Base-by-base conservation (phyloP, 2,113 vertebrate genomes). In the Takifugu bimaculatus region DNA sequence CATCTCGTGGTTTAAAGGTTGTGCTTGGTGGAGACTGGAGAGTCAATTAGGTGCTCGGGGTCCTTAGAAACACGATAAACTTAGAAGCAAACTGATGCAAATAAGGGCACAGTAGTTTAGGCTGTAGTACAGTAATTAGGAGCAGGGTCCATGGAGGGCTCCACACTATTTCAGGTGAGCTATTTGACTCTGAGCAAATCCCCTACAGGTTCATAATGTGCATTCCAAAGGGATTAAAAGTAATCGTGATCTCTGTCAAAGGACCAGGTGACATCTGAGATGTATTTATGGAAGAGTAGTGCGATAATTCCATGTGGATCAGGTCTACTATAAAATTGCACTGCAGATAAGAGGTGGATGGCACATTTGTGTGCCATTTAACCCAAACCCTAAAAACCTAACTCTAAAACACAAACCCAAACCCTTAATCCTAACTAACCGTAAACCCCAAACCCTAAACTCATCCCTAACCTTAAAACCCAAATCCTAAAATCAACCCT, bases 1-100 rank as follows among this genome's bases (percentile, higher is more conserved):
- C 13, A 78, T 83, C 77, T 85, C 61, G 1, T 53, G 72, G 50
- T 74, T 64, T 48, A 71, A 86, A 81, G 75, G 51, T 55, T 68
- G 20, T 20, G 20, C 20, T 20, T 20, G 20, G 20, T 20, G 20
- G 20, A 20, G 20, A 20, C 20, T 20, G 20, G 20, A 20, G 20
- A 20, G 20, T 20, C 20, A 20, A 20, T 55, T 44, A 78, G 70
- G 48, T 53, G 58, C 3, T 60, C 1, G 1, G 10, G 50, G 69
- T 57, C 68, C 70, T 78, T 80, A 63, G 80, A 78, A 73, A 83
- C 80, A 55, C 50, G 4, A 12, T 72, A 81, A 67, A 72, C 75
- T 78, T 82, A 83, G 84, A 78, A 74, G 75, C 87, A 88, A 90
- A 88, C 81, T 86, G 50, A 74, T 13, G 76, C 60, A 75, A 68